Conservation (phyloP, 2,888 invertebrate genomes). For the Petrophora chlorosata region DNA sequence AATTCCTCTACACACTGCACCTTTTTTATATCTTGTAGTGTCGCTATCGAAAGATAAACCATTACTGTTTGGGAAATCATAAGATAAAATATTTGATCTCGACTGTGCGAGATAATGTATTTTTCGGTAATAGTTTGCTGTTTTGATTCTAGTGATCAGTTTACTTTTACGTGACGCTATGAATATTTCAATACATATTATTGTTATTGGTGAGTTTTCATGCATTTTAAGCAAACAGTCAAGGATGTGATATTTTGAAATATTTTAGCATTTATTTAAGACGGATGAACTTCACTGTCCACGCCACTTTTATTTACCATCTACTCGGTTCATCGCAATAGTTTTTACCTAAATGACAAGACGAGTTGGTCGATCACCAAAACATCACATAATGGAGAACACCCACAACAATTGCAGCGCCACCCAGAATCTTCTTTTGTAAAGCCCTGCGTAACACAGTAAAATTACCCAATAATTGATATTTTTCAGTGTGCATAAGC, state of each 20-base stretch:
- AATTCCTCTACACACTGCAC: not conserved
- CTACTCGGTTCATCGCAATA: too few species aligned
- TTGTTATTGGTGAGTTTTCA: constrained; percentile 46
- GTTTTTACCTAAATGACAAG: too few species aligned
- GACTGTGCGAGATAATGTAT: constrained; percentile 48
- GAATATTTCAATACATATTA: constrained; percentile 27
- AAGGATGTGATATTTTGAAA: too few species aligned
- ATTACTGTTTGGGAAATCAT: constrained; percentile 37
- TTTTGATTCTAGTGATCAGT: constrained; percentile 37
- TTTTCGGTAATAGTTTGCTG: constrained; percentile 26
- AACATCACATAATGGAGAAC: too few species aligned
- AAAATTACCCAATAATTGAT: not conserved
- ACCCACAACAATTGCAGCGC: too few species aligned
- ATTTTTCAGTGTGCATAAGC: constrained; percentile 21
- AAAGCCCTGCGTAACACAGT: too few species aligned
- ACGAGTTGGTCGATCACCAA: too few species aligned
- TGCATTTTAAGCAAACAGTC: too few species aligned
- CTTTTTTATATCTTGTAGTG: not conserved
- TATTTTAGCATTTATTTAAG: too few species aligned
- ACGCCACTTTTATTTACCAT: too few species aligned
- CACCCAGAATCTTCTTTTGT: too few species aligned
- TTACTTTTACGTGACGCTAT: constrained; percentile 44
- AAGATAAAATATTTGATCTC: constrained; percentile 53
- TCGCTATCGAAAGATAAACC: constrained; percentile 27
- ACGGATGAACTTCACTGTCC: too few species aligned